Percentiles rank a stretch among this genome's conserved stretches.
phyloP scores from a whole-genome alignment of 2,113 vertebrate species.

The Spea bombifrons region DNA sequence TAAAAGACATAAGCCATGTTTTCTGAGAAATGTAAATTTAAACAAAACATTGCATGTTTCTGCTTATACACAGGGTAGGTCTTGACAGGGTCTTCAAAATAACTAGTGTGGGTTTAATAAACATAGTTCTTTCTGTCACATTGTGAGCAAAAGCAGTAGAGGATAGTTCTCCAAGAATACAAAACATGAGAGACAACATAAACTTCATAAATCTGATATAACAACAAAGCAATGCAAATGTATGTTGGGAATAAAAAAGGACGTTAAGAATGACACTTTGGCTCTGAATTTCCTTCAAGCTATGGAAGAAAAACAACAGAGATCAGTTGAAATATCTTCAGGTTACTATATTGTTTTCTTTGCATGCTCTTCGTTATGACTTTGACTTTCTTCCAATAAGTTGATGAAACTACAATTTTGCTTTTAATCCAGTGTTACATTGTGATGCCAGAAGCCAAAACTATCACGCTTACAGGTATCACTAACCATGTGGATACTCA shows the following conservation, averaged over 20 bases:
- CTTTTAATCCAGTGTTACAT: constrained; percentile 39
- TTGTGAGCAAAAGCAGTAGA: constrained; percentile 30
- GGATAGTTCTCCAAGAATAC: constrained; percentile 24
- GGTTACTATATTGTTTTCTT: constrained; percentile 37
- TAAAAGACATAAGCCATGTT: no score
- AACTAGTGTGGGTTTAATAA: constrained; percentile 34
- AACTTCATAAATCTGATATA: constrained; percentile 33
- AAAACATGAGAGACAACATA: constrained; percentile 30
- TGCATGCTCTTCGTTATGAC: constrained; percentile 33
- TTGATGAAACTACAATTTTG: constrained; percentile 40
- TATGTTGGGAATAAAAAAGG: neutral
- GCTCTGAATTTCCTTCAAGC: constrained; percentile 16
- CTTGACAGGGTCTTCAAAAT: constrained; percentile 19
- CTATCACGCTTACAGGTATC: constrained; percentile 34
- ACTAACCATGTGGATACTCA: constrained; percentile 26
- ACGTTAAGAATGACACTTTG: constrained; percentile 23
- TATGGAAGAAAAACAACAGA: constrained; percentile 34
- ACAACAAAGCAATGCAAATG: constrained; percentile 20
- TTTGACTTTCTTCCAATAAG: constrained; percentile 40
- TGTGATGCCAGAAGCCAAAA: constrained; percentile 40
- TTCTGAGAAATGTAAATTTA: constrained; percentile 29
- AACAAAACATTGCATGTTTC: constrained; percentile 49
- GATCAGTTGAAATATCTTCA: constrained; percentile 36
- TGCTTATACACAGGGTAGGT: constrained; percentile 25
- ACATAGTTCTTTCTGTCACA: constrained; percentile 28